Base-by-base conservation (phyloP, 2,888 invertebrate genomes). In the Allophyes oxyacanthae region DNA sequence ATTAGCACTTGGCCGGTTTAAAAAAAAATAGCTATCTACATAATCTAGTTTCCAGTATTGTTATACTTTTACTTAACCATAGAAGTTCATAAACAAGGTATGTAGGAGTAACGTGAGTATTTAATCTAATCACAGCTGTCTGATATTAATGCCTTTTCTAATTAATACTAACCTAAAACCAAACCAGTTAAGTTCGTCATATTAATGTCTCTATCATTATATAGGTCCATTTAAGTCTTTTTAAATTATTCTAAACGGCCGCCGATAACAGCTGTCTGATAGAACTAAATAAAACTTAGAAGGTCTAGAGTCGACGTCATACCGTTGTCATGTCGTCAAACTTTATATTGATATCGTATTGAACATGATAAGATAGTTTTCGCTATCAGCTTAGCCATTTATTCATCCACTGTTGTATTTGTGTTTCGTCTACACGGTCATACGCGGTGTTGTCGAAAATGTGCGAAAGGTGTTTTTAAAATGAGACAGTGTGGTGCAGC, bases 361-460 rank as follows among this genome's bases (percentile, higher is more conserved):
- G 88, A 82, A 79, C 73, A 63, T 77, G 90, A 91, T 91, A 90
- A 91, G 91, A 91, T 90, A 87, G 69, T 79, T 77, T 81, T 84
- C 69, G 80, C 81, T 86, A 84, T 86, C 86, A 81, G 81, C 77
- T 71, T 73, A 72, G 69, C 71, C 49, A 68, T 53, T 52, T 53
- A 68, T 28, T 43, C 49, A 63, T 45, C 75, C 79, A 82, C 79
- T 82, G 83, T 85, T 78, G 75, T 83, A 78, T 83, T 82, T 78
- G 77, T 77, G 67, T 75, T 80, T 69, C 70, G 66, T 55, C 59
- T 62, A 68, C 73, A 78, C 75, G 81, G 79, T 77, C 78, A 73
- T 59, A 59, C 58, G 64, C 68, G 69, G 41, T 58, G 76, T 77
- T 66, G 50, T 60, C 48, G 54, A 78, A 73, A 75, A 82, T 83